phyloP scores from a whole-genome alignment of 2,888 invertebrate genomes.

The Busseola fusca region DNA sequence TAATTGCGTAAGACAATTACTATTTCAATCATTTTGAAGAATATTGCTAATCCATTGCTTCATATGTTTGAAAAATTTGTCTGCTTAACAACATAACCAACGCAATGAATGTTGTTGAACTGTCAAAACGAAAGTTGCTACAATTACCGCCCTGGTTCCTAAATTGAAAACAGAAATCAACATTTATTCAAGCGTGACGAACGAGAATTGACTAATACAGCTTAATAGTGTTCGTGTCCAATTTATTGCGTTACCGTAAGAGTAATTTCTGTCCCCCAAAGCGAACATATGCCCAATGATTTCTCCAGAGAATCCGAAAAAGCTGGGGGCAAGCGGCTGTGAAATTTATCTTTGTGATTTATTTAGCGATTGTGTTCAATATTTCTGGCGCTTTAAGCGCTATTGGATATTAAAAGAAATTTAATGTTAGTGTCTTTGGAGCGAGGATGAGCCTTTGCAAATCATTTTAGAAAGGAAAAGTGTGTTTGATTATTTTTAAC shows the following conservation, averaged over 20 bases:
- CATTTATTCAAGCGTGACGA: conserved; percentile 40
- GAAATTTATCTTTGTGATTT: conserved; percentile 60
- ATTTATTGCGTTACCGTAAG: conserved; percentile 53
- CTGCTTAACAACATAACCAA: too few relatives aligned
- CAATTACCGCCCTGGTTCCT: background rate
- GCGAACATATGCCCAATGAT: conserved; percentile 57
- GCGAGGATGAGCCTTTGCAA: background rate
- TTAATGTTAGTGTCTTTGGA: conserved; percentile 6
- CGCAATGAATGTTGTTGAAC: background rate
- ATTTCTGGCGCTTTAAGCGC: conserved; percentile 30
- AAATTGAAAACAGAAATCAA: conserved; percentile 34
- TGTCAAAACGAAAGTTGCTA: background rate
- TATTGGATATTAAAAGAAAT: conserved; percentile 21
- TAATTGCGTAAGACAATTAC: background rate
- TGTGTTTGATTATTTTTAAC: too few relatives aligned
- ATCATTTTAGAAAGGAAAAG: background rate
- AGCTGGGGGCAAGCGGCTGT: conserved; percentile 52
- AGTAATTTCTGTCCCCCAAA: conserved; percentile 52
- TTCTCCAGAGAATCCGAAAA: conserved; percentile 63
- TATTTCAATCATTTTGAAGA: background rate
- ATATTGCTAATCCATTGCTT: background rate
- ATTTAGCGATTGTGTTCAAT: conserved; percentile 54
- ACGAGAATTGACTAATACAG: conserved; percentile 36
- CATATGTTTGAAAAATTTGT: background rate
- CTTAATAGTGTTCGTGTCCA: conserved; percentile 44